Percentiles rank a stretch among this genome's conserved stretches.
These are phyloP conservation scores for Drosophila imparisetae DNA, from an alignment of 2,888 invertebrate species.

Conservation along the genomic window DNA sequence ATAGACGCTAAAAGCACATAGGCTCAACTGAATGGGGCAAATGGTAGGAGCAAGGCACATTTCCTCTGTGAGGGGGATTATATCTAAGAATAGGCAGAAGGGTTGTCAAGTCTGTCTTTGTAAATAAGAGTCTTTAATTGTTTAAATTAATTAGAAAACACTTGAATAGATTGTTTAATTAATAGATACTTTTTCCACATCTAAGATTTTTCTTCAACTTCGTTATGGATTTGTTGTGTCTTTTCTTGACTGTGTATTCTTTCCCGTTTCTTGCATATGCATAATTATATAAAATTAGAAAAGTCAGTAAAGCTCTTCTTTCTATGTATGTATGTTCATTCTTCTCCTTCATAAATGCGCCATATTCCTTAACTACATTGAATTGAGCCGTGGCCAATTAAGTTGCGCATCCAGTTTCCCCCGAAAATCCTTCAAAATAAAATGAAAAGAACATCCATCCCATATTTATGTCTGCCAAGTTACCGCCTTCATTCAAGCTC, in stretches of 20 bases:
- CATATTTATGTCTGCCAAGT: background rate
- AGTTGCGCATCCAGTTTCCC: background rate
- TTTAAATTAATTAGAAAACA: background rate
- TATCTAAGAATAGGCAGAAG: background rate
- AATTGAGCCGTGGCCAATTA: background rate
- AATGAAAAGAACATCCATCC: background rate
- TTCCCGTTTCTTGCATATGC: background rate
- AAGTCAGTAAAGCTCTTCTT: fast-evolving
- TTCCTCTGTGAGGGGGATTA: background rate
- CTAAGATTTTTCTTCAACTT: background rate
- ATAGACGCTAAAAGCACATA: constrained; percentile 33
- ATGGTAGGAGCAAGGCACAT: background rate
- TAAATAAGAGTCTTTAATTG: background rate
- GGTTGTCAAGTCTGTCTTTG: constrained; percentile 1
- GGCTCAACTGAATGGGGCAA: constrained; percentile 20
- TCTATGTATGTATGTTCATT: no score
- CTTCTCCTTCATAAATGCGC: background rate
- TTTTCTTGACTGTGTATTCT: background rate
- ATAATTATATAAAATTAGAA: background rate
- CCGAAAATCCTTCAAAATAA: background rate
- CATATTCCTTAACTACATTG: background rate
- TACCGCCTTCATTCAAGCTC: constrained; percentile 1
- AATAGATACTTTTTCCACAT: background rate
- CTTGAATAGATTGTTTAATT: background rate
- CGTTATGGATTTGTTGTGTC: background rate